Percentiles rank a stretch among this genome's conserved stretches.
Conservation (phyloP, 2,797 vertebrate species). For the Tamandua tetradactyla region DNA sequence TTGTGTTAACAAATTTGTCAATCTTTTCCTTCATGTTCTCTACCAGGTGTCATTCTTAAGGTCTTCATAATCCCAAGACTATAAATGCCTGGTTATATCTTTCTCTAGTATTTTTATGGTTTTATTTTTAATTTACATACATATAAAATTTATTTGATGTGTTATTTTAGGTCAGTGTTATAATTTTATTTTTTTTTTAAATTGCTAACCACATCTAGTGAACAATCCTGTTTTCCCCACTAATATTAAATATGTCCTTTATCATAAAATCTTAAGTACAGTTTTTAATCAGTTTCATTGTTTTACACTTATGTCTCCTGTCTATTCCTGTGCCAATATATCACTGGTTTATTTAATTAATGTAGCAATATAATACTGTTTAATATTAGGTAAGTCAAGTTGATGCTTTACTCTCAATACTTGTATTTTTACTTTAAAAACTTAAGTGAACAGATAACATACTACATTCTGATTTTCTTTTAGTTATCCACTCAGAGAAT, state of each 20-base stretch:
- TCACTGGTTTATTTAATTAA: constrained; percentile 20
- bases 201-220: background rate
- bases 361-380: constrained; percentile 14
- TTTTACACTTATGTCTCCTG: constrained; percentile 14
- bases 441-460: constrained; percentile 35
- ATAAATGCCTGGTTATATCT: constrained; percentile 29
- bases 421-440: constrained; percentile 57
- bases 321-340: background rate
- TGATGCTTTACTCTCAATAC: constrained; percentile 54
- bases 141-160: constrained; percentile 44
- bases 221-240: background rate
- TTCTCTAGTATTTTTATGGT: constrained; percentile 38
- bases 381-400: constrained; percentile 27
- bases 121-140: constrained; percentile 53
- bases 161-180: constrained; percentile 10
- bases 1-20: background rate
- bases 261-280: background rate
- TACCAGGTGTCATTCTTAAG: background rate
- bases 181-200: constrained; percentile 18
- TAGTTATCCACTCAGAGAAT: constrained; percentile 67
- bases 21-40: constrained; percentile 40
- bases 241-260: constrained; percentile 11
- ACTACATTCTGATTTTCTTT: constrained; percentile 60
- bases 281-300: constrained; percentile 46
- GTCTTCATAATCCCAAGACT: constrained; percentile 4